phyloP scores from a whole-genome alignment of 2,113 vertebrate genomes.

The Coptodon rendalli region DNA sequence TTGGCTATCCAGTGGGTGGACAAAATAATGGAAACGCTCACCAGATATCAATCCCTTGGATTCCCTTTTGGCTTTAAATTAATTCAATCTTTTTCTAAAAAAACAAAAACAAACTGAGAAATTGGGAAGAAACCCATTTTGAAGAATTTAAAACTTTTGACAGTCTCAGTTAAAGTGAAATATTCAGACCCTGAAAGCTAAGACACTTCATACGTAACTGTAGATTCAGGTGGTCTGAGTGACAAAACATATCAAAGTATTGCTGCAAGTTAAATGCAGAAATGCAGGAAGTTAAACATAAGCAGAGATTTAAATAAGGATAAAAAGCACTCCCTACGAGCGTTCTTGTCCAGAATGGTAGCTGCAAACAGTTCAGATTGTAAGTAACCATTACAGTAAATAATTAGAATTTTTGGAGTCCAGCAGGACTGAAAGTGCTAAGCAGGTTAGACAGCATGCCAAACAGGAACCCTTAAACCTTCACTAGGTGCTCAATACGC shows the following conservation, averaged over 20 bases:
- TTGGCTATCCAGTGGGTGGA: background rate
- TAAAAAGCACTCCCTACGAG: background rate
- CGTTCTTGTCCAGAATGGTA: background rate
- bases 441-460: background rate
- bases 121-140: background rate
- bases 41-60: background rate
- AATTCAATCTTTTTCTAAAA: background rate
- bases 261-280: background rate
- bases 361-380: background rate
- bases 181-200: background rate
- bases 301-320: background rate
- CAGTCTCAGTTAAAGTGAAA: background rate
- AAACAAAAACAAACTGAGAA: background rate
- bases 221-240: background rate
- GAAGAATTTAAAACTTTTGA: background rate
- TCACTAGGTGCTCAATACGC: background rate
- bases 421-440: background rate
- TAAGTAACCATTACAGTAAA: background rate
- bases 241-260: background rate
- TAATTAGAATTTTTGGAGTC: background rate
- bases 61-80: background rate
- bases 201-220: background rate
- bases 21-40: slow-evolving; percentile 24
- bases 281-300: background rate
- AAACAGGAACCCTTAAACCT: background rate